Base-by-base conservation (phyloP, 1,140 invertebrate species). In the Marisa cornuarietis region DNA sequence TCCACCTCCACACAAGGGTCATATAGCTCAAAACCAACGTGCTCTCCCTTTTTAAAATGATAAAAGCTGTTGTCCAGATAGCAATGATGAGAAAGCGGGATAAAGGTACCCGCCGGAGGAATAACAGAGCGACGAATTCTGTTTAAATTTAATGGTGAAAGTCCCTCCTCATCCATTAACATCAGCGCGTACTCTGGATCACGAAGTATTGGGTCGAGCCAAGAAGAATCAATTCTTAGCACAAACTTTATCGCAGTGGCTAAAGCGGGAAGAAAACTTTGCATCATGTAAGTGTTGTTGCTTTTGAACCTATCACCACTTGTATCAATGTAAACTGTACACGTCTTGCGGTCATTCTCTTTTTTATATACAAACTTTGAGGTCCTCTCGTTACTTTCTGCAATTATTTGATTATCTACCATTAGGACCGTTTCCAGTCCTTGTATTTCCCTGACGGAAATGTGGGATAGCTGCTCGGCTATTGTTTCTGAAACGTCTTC, bases 21-120 rank as follows among this genome's bases (percentile, higher is more conserved):
- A 26, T 84, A 85, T n/a, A 87, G 31, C 79, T 87, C 84, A 68
- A 76, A 84, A 3, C 83, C 83, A 10, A 87, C 81, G 76, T 85
- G 86, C 63, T 87, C 85, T 5, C 81, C 78, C 22, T 77, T 65
- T 24, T 81, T 52, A 54, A 87, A 85, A 14, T 75, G 62, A 20
- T 52, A 76, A 79, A 85, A 85, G 71, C 81, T 82, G 51, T 86
- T 78, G 31, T 79, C 78, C 51, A 86, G 81, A 20, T 82, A 81
- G 66, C 80, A 83, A 69, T 86, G 85, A 22, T 78, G 49, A 24
- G 81, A 74, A 26, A 78, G 69, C 31, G 83, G 85, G 51, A 86
- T 69, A 24, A 82, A 79, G 18, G 72, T 81, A 18, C 85, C 85
- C n/a, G 82, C 82, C n/a, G 72, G 54, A 20, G 82, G 85, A 11